A percentile compares a stretch with the other conserved stretches of the same genome.
These are phyloP conservation scores for Esox masquinongy DNA, from an alignment of 2,797 vertebrate species.

Conservation along the genomic window DNA sequence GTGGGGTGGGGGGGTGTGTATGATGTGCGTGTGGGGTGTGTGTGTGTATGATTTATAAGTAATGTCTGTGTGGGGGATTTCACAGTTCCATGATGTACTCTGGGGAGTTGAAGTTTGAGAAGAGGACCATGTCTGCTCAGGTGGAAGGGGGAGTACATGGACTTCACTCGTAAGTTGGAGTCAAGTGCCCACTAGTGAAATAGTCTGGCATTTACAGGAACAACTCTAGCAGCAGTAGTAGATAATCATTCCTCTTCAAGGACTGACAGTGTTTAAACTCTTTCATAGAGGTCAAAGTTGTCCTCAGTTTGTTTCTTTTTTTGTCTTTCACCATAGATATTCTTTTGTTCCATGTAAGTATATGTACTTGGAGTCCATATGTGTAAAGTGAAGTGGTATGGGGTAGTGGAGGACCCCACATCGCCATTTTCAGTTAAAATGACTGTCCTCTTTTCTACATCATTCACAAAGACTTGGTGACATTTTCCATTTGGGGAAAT, in stretches of 20 bases:
- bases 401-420: background rate
- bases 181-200: background rate
- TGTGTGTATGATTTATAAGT: too few species aligned
- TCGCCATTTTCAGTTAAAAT: background rate
- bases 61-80: background rate
- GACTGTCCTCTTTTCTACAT: background rate
- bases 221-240: background rate
- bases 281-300: conserved; percentile 58
- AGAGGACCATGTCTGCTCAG: conserved; percentile 91
- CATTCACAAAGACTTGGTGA: background rate
- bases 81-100: conserved; percentile 94
- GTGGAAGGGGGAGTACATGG: conserved; percentile 91
- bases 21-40: background rate
- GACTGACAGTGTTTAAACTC: conserved; percentile 20
- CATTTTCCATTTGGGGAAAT: background rate
- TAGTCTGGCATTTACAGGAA: background rate
- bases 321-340: conserved; percentile 72
- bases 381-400: background rate
- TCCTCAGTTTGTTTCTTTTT: conserved; percentile 63
- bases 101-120: conserved; percentile 93
- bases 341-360: conserved; percentile 83
- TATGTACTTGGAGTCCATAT: conserved; percentile 16
- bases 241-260: background rate
- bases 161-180: conserved; percentile 88
- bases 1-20: conserved; percentile 74